Evolutionary conservation across 2,888 invertebrate genomes (phyloP).

Genomic region (Polietes domitor): DNA sequence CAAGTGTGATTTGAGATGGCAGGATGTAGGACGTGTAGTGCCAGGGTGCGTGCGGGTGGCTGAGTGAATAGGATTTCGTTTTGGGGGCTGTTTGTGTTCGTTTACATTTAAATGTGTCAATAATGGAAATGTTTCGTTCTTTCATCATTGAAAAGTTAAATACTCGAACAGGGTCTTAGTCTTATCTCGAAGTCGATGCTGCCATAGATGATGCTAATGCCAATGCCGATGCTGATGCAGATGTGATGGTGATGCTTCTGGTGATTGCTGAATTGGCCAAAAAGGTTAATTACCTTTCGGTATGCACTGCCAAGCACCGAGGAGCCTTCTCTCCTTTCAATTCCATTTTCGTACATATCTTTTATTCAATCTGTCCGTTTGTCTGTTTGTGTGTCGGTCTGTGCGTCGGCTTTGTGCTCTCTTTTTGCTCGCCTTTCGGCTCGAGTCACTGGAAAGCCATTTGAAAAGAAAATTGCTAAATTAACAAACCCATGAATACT

Average conservation of each 20-base stretch:
- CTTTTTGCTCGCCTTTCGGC: neutral
- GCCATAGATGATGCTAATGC: neutral
- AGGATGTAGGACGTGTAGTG: neutral
- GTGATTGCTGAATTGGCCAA: conserved; percentile 29
- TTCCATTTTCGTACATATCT: conserved; percentile 32
- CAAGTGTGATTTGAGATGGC: neutral
- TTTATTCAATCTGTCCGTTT: conserved; percentile 14
- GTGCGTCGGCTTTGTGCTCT: neutral
- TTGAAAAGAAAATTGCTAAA: conserved; percentile 60
- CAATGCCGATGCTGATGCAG: neutral
- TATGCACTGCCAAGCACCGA: conserved; percentile 23
- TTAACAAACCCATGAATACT: conserved; percentile 57
- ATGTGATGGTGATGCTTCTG: conserved; percentile 4
- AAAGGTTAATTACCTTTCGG: conserved; percentile 37
- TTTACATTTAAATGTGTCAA: conserved; percentile 52
- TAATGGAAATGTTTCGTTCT: conserved; percentile 52
- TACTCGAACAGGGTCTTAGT: neutral
- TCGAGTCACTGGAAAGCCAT: conserved; percentile 48
- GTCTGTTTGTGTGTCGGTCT: neutral
- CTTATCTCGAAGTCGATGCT: neutral
- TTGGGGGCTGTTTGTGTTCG: neutral
- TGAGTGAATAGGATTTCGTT: neutral
- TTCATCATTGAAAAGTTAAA: conserved; percentile 19
- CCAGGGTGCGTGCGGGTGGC: neutral
- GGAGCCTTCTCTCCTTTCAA: conserved; percentile 12